Evolutionary conservation across 2,797 vertebrate genomes (phyloP), one percentile per base, ranked within the genome.

Genomic region (Xiphorhynchus erythropygius): DNA sequence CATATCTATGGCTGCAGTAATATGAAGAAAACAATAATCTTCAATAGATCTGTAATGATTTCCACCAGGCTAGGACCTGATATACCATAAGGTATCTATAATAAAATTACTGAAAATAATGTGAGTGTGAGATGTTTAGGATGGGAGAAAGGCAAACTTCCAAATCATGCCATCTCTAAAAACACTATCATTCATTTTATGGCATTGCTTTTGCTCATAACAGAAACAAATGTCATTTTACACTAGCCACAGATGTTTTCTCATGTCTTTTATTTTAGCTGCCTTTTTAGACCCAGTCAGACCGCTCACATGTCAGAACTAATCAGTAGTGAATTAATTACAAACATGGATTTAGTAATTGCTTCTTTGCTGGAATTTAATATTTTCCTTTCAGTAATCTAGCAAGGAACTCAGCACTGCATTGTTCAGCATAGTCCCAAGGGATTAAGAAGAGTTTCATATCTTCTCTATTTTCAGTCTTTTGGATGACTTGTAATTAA

Each of bases 271-370:
- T 64, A 18, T 59, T 83, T 77, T 74, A 85, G 18, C 32, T 84
- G 46, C 16, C 23, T 85, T 87, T 88, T 47, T 73, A 69, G 47
- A 77, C 60, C 17, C 62, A 50, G 39, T 37, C 67, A 85, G 50
- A 78, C 11, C 0, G 0, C 37, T 89, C 0, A 0, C 30, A 39
- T 65, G 87, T 89, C 87, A 89, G 70, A 80, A 50, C 28, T 81
- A 85, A 92, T 64, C 65, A 69, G 87, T 3, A 79, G 59, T 82
- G 91, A 93, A 89, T 94, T 87, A 96, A 96, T 94, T 91, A 86
- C 68, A 88, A 92, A 88, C 69, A 80, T 25, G 25, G 69, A 60
- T 78, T 92, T 89, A 90, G 52, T 93, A 94, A 91, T 81, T 87
- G 75, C 84, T 88, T 87, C 86, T 94, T 84, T 62, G 77, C 44